Base-by-base conservation (phyloP, 2,888 invertebrate genomes). In the Cancer borealis region DNA sequence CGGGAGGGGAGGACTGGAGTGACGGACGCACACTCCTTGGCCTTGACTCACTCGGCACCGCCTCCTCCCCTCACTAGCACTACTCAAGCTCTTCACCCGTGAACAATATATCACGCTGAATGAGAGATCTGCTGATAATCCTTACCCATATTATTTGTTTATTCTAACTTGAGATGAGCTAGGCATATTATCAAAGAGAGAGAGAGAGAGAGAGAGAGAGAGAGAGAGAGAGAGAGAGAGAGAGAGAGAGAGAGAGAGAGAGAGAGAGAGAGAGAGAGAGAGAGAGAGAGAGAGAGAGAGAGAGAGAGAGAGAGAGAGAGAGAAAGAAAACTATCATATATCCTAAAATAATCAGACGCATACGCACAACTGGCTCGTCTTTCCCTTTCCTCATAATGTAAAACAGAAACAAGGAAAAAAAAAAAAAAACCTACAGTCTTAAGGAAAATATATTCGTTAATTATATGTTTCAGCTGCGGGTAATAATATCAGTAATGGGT, bases 1-100 rank as follows among this genome's bases (percentile, higher is more conserved):
- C 26, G 17, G 84, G 84, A 84, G 84, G 84, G 39, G 84, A 84
- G 39, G 39, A 73, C 26, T 73, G 73, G 73, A 73, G 60, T 60
- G 10, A 60, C 60, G 60, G 21, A 26, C 73, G 26, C 26, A 4
- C 73, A 8, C 84, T 30, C 39, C 84, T 84, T 84, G 84, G 84
- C 84, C 84, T 84, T 84, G 84, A 84, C 84, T 84, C 84, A 84
- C 39, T 39, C 12, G 84, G 84, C 84, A 39, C 84, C 84, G 39
- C 84, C 84, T 30, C 79, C 73, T n/a, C 73, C 73, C 84, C 84
- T 84, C 84, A 39, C 26, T 73, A 26, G 73, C 73, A n/a, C 73
- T 73, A n/a, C 8, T 26, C 73, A n/a, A 0, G n/a, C 73, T 73
- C 73, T 73, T n/a, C 8, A 26, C 73, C 73, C 73, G 21, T 26